Percentiles rank a stretch among this genome's conserved stretches.
phyloP scores from a whole-genome alignment of 2,113 vertebrate species.

The Empidonax traillii region DNA sequence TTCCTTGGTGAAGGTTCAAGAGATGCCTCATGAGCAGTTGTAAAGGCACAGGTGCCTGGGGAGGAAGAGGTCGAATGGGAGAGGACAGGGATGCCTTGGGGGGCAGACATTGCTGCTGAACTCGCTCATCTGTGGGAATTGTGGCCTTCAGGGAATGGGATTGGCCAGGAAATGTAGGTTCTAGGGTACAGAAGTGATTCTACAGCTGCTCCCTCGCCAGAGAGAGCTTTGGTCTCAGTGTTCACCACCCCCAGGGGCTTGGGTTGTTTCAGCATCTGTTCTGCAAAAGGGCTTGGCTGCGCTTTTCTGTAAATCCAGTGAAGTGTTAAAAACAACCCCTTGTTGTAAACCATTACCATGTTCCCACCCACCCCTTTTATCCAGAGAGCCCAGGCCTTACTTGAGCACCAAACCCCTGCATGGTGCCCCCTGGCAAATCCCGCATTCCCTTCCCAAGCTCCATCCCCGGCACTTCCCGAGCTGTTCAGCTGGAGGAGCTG shows the following conservation, averaged over 20 bases:
- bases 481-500: background rate
- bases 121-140: background rate
- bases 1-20: background rate
- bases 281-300: conserved; percentile 27
- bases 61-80: background rate
- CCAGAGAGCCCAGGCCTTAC: background rate
- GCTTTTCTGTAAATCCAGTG: background rate
- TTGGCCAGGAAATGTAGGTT: background rate
- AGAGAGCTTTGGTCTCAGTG: background rate
- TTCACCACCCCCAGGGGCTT: background rate
- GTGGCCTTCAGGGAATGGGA: background rate
- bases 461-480: background rate
- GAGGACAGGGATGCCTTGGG: background rate
- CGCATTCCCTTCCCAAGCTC: background rate
- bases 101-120: background rate
- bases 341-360: background rate
- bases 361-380: background rate
- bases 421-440: background rate
- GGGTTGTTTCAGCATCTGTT: conserved; percentile 5
- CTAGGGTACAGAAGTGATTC: background rate
- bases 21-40: background rate
- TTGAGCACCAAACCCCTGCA: background rate
- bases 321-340: background rate
- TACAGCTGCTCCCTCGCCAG: background rate
- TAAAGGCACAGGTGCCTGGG: background rate